These are phyloP conservation scores for Hippocampus zosterae DNA, from an alignment of 2,113 vertebrate species.

Conservation along the genomic window DNA sequence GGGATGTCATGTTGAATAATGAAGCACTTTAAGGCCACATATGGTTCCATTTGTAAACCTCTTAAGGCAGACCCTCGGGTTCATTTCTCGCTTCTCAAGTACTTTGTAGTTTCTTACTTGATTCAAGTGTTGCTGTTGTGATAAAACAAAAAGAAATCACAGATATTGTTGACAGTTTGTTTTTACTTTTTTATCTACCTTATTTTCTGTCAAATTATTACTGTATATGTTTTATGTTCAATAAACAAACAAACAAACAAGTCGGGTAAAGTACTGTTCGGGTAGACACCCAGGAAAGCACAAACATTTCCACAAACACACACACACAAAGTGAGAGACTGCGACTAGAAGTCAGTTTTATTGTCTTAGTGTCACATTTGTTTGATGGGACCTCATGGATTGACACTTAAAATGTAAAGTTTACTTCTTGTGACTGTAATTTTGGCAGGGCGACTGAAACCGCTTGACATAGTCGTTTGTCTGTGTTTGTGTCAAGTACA, in stretches of 20 bases:
- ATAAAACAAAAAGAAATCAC: neutral
- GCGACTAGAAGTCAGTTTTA: too few species aligned
- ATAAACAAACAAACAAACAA: too few species aligned
- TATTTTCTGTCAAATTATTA: too few species aligned
- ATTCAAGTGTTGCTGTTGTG: neutral
- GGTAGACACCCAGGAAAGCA: neutral
- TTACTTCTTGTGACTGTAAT: neutral
- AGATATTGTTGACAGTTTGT: neutral
- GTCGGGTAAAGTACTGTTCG: neutral
- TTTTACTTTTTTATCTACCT: too few species aligned
- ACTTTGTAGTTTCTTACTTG: neutral
- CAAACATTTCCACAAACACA: too few species aligned
- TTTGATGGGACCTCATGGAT: neutral
- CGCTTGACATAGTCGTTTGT: neutral
- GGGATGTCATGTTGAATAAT: slow-evolving; percentile 20
- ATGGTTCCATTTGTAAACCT: slow-evolving; percentile 11
- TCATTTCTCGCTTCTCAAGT: neutral
- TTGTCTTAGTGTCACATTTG: too few species aligned
- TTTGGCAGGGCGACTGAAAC: neutral
- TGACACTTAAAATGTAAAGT: neutral
- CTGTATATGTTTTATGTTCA: too few species aligned
- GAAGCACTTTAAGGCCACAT: neutral
- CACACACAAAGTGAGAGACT: neutral
- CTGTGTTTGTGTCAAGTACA: too few species aligned
- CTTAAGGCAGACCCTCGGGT: slow-evolving; percentile 1